Evolutionary conservation across 2,797 vertebrate species (phyloP).

Genomic region (Aselliscus stoliczkanus): DNA sequence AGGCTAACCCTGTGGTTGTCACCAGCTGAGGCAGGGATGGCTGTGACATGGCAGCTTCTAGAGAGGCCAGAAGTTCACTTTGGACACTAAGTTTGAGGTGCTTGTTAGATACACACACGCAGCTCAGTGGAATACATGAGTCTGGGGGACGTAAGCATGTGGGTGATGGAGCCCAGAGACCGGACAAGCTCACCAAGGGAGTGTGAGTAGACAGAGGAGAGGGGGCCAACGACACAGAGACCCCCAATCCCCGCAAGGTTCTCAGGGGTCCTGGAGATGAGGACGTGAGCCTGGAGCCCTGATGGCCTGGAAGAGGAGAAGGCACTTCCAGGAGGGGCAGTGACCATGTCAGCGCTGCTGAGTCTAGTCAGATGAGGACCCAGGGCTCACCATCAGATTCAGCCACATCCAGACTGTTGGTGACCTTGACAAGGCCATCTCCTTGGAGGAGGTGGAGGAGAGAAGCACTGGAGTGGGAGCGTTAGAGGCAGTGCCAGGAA

Average conservation of each 20-base stretch:
- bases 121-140: fast-evolving
- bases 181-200: fast-evolving
- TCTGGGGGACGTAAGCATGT: fast-evolving
- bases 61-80: not conserved
- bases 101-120: fast-evolving
- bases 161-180: not conserved
- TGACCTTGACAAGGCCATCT: not conserved
- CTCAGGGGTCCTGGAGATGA: not conserved
- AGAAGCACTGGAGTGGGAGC: fast-evolving
- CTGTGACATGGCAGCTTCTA: not conserved
- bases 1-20: not conserved
- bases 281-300: not conserved
- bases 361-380: not conserved
- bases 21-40: not conserved
- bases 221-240: not conserved
- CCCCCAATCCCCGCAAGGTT: fast-evolving
- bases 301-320: not conserved
- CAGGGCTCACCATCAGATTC: fast-evolving
- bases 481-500: not conserved
- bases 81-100: not conserved
- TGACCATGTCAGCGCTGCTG: not conserved
- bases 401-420: fast-evolving
- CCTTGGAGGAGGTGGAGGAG: fast-evolving
- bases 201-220: not conserved
- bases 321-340: not conserved